Conservation (phyloP, 2,797 vertebrate genomes). For the Agapornis canus region DNA sequence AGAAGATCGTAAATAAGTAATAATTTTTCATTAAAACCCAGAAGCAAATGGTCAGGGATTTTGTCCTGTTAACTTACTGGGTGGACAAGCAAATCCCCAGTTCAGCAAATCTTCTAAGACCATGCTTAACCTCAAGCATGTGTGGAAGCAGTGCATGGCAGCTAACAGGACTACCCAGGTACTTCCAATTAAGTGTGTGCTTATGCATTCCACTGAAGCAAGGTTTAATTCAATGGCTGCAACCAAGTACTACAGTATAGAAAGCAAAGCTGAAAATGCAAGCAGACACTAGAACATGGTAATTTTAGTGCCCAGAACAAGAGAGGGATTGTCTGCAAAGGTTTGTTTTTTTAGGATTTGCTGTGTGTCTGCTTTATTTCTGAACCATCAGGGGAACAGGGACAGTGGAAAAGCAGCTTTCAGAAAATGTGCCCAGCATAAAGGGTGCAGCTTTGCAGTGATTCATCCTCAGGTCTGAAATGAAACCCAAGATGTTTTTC, state of each 20-base stretch:
- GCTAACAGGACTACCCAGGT: background rate
- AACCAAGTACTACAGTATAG: background rate
- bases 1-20: slow-evolving; percentile 21
- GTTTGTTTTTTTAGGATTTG: slow-evolving; percentile 18
- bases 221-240: background rate
- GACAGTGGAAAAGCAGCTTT: slow-evolving; percentile 69
- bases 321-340: slow-evolving; percentile 51
- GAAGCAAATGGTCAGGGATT: slow-evolving; percentile 19
- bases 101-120: background rate
- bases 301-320: slow-evolving; percentile 62
- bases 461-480: slow-evolving; percentile 55
- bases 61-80: background rate
- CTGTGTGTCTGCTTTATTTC: slow-evolving; percentile 73
- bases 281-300: background rate
- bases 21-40: slow-evolving; percentile 45
- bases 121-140: background rate
- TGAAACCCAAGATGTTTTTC: slow-evolving; percentile 51
- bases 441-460: slow-evolving; percentile 50
- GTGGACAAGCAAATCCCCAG: background rate
- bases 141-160: background rate
- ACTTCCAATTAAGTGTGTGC: background rate
- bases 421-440: background rate
- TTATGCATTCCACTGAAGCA: background rate
- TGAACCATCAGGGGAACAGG: slow-evolving; percentile 17
- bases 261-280: slow-evolving; percentile 33